Conservation (phyloP, 2,113 vertebrate species). For the Cebus imitator region DNA sequence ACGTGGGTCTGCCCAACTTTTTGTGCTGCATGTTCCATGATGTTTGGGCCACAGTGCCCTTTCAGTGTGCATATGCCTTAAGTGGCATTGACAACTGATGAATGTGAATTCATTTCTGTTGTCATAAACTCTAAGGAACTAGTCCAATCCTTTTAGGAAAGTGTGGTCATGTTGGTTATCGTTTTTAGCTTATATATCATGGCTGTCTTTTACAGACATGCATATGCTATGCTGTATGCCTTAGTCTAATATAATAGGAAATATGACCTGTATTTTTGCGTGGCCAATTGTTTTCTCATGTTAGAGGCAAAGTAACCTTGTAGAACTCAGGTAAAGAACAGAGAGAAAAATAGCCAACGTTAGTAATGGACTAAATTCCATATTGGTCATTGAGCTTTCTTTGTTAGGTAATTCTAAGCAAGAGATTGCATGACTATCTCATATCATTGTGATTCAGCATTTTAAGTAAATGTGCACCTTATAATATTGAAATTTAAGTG, state of each 20-base stretch:
- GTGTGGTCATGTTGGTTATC: background rate
- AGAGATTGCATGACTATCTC: background rate
- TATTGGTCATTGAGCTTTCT: background rate
- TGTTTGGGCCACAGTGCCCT: background rate
- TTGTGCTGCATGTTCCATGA: background rate
- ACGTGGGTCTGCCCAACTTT: background rate
- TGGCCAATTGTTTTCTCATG: slow-evolving; percentile 26
- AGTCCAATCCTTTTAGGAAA: background rate
- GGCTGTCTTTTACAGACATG: background rate
- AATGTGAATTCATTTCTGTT: background rate
- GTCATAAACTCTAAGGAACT: background rate
- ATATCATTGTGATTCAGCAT: slow-evolving; percentile 57
- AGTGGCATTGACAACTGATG: background rate
- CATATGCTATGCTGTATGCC: background rate
- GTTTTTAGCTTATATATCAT: background rate
- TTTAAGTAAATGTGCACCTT: background rate
- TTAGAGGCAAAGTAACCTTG: background rate
- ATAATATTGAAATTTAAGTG: background rate
- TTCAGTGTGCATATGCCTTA: background rate
- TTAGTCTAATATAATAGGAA: background rate
- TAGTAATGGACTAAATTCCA: background rate
- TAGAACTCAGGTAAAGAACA: background rate
- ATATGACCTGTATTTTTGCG: background rate
- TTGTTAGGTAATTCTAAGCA: background rate
- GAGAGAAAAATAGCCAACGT: background rate